phyloP scores from a whole-genome alignment of 2,888 invertebrate species.

The Melinopterus prodromus region DNA sequence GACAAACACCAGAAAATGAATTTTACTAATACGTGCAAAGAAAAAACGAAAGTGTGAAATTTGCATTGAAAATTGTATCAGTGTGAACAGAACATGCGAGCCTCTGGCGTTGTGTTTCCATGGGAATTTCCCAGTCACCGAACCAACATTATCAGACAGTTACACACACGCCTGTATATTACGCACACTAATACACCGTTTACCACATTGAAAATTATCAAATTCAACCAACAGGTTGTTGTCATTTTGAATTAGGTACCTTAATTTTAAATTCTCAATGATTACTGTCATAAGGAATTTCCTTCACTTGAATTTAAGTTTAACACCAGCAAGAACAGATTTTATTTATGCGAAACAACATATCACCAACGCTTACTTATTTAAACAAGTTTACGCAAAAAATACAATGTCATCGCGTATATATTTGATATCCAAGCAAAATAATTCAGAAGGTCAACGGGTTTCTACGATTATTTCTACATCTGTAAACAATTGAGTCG shows the following conservation, averaged over 20 bases:
- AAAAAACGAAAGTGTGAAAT: neutral
- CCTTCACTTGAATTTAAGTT: too few species aligned
- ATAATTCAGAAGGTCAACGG: conserved; percentile 4
- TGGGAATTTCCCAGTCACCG: neutral
- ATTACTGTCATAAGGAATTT: neutral
- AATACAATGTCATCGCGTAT: neutral
- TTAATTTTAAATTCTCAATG: too few species aligned
- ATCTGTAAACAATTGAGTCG: neutral
- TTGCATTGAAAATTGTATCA: neutral
- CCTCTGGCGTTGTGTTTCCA: neutral
- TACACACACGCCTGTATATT: neutral
- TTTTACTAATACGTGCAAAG: neutral
- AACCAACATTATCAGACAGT: neutral
- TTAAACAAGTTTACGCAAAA: neutral
- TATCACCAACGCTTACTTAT: neutral
- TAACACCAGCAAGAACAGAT: too few species aligned
- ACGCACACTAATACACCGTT: neutral
- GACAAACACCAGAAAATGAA: neutral
- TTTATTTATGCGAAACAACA: neutral
- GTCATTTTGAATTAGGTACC: neutral
- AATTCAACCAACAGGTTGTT: neutral
- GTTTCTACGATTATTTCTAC: neutral
- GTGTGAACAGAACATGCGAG: neutral
- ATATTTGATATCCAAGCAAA: neutral
- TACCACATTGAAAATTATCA: neutral